Evolutionary conservation across 2,888 invertebrate genomes (phyloP).

Genomic region (Dermolepida albohirtum): DNA sequence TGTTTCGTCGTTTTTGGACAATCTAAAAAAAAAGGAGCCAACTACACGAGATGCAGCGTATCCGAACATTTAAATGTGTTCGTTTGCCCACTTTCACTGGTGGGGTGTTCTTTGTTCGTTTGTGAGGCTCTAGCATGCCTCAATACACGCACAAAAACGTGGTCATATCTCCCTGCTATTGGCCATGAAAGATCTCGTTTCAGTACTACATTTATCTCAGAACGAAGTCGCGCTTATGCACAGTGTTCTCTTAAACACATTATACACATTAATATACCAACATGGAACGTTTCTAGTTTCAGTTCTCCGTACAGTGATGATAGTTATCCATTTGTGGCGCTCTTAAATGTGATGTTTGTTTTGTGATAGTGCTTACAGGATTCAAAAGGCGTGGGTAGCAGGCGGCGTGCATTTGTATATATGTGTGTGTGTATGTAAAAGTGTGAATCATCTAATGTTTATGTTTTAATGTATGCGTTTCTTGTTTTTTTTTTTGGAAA

Average conservation of each 20-base stretch:
- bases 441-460: too few species aligned
- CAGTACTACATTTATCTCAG: constrained; percentile 38
- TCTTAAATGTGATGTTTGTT: too few species aligned
- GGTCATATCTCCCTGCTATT: constrained; percentile 41
- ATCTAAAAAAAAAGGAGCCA: neutral
- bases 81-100: constrained; percentile 51
- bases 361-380: too few species aligned
- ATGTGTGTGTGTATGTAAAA: too few species aligned
- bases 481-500: too few species aligned
- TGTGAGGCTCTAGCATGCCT: neutral
- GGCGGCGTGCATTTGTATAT: too few species aligned
- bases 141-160: constrained; percentile 18
- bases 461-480: too few species aligned
- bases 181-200: constrained; percentile 49
- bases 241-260: neutral
- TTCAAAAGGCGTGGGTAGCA: too few species aligned
- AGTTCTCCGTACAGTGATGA: too few species aligned
- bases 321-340: too few species aligned
- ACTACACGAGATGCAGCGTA: constrained; percentile 8
- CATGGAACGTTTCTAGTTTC: neutral
- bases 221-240: constrained; percentile 5
- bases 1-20: neutral
- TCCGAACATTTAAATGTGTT: constrained; percentile 31
- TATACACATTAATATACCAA: neutral
- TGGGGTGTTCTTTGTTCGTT: constrained; percentile 43